A percentile compares a stretch with the other conserved stretches of the same genome.
Evolutionary conservation across 2,113 vertebrate genomes (phyloP).

Genomic region (Scophthalmus maximus): DNA sequence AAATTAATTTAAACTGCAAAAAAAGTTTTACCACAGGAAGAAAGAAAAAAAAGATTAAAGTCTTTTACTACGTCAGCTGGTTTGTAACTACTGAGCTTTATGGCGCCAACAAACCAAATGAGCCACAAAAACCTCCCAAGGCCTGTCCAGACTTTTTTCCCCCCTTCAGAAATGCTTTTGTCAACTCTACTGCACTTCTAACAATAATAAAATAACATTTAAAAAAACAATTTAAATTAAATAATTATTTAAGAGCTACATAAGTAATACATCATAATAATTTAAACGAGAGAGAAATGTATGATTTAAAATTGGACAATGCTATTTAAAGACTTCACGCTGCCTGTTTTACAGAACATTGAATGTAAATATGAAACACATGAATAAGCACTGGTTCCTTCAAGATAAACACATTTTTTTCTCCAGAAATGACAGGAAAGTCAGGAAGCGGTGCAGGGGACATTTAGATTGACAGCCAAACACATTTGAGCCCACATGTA

Average conservation of each 20-base stretch:
- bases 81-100: constrained; percentile 42
- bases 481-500: neutral
- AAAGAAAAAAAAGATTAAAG: constrained; percentile 5
- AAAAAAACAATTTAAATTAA: neutral
- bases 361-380: neutral
- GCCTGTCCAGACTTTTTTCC: neutral
- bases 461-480: neutral
- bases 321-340: neutral
- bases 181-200: neutral
- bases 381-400: neutral
- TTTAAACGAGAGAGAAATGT: too few relatives aligned
- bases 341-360: neutral
- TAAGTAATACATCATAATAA: too few relatives aligned
- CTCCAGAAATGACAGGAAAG: too few relatives aligned
- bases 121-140: constrained; percentile 25
- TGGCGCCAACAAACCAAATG: constrained; percentile 40
- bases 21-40: constrained; percentile 7
- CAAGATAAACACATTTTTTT: neutral
- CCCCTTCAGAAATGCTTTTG: neutral
- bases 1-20: neutral
- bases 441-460: too few relatives aligned
- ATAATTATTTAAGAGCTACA: neutral
- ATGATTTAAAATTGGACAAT: too few relatives aligned
- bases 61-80: constrained; percentile 15
- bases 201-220: neutral